Percentiles rank a stretch among this genome's conserved stretches.
These are phyloP conservation scores for Lepidurus arcticus DNA, from an alignment of 1,140 invertebrate species.

Conservation along the genomic window DNA sequence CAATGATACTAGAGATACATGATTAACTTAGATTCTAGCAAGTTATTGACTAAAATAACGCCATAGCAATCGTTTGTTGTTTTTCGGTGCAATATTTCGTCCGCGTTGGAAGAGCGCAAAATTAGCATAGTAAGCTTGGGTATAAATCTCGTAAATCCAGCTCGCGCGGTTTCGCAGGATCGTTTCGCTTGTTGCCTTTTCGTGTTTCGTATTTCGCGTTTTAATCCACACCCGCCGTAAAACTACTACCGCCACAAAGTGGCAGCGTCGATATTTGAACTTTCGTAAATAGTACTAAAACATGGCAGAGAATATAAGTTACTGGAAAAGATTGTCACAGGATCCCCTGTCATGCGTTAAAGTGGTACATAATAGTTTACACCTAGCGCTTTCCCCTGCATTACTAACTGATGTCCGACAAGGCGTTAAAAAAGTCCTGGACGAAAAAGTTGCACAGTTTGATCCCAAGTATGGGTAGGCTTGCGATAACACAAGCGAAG, in stretches of 20 bases:
- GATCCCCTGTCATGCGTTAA: slow-evolving; percentile 23
- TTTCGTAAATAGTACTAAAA: background rate
- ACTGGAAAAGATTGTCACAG: slow-evolving; percentile 23
- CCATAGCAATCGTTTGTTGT: slow-evolving; percentile 1
- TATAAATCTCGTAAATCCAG: background rate
- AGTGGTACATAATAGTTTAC: slow-evolving; percentile 4
- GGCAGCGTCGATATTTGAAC: too few relatives aligned
- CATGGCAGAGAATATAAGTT: slow-evolving; percentile 3
- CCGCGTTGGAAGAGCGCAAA: background rate
- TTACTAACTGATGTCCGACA: slow-evolving; percentile 19
- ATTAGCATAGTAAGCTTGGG: background rate
- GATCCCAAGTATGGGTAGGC: slow-evolving; percentile 24
- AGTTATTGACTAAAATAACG: background rate
- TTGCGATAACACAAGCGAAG: background rate
- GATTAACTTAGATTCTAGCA: too few relatives aligned
- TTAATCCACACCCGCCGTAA: too few relatives aligned
- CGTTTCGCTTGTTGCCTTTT: too few relatives aligned
- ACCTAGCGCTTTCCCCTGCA: background rate
- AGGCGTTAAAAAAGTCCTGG: slow-evolving; percentile 20
- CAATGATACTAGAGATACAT: too few relatives aligned
- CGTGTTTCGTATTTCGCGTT: too few relatives aligned
- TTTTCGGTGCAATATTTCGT: background rate
- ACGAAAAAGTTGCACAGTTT: slow-evolving; percentile 24
- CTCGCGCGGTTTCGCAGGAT: too few relatives aligned
- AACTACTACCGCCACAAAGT: too few relatives aligned